Conservation (phyloP, 2,888 invertebrate species). For the Busseola fusca region DNA sequence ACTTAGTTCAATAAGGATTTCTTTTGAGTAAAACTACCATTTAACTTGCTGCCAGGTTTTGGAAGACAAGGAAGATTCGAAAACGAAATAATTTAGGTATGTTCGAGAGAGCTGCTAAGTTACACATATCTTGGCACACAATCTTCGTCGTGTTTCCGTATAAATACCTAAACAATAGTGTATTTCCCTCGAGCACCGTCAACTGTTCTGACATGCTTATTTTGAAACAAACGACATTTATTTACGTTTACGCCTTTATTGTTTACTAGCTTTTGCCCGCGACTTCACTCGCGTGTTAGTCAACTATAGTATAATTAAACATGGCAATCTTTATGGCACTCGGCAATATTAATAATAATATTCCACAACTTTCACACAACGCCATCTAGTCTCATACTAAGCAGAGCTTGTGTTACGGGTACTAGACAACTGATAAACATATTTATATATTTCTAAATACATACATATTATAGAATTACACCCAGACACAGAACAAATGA, state of each 20-base stretch:
- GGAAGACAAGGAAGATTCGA: not conserved
- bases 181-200: constrained; percentile 23
- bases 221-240: constrained; percentile 15
- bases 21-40: too few species aligned
- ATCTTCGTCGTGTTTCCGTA: not conserved
- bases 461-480: too few species aligned
- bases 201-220: not conserved
- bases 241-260: not conserved
- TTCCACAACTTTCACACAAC: too few species aligned
- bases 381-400: too few species aligned
- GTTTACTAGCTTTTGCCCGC: not conserved
- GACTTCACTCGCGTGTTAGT: not conserved
- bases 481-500: too few species aligned
- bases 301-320: not conserved
- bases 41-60: too few species aligned
- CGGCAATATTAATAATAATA: too few species aligned
- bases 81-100: constrained; percentile 1
- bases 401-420: too few species aligned
- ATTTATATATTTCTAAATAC: too few species aligned
- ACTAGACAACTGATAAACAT: too few species aligned
- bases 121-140: constrained; percentile 6
- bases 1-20: too few species aligned
- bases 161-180: constrained; percentile 27
- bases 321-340: not conserved
- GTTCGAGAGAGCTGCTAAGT: constrained; percentile 4